phyloP scores from a whole-genome alignment of 37 sponge, comb jelly and placozoan genomes.

The Mnemiopsis leidyi region DNA sequence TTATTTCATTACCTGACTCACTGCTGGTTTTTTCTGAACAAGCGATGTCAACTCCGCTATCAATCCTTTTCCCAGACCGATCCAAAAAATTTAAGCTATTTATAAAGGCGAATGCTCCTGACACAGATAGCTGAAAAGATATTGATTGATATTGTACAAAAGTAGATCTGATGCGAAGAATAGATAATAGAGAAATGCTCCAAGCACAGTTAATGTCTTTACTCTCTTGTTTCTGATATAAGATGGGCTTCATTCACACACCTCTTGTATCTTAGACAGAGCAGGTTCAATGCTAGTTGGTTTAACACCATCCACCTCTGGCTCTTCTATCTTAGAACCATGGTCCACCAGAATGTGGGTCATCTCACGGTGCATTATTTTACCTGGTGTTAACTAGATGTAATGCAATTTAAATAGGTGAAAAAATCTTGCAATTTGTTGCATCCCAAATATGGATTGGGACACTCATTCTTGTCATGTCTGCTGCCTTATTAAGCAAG shows the following conservation, averaged over 20 bases:
- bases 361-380: neutral
- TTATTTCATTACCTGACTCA: neutral
- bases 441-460: no score
- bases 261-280: conserved; percentile 17
- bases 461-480: neutral
- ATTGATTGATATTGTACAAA: no score
- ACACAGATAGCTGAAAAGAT: neutral
- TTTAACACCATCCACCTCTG: neutral
- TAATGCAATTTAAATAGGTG: no score
- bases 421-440: no score
- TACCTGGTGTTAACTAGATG: no score
- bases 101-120: conserved; percentile 22
- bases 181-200: no score
- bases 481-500: neutral
- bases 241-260: neutral
- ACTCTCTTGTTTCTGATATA: no score
- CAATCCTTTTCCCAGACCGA: neutral
- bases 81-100: neutral
- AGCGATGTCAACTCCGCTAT: neutral
- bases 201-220: no score
- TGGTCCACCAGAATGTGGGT: conserved; percentile 11
- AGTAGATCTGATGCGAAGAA: no score
- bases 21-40: conserved; percentile 30
- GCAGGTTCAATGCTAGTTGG: neutral
- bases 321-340: neutral